Percentiles rank a stretch among this genome's conserved stretches.
These are phyloP conservation scores for Scelioninae gen. 1 DNA, from an alignment of 2,888 invertebrate genomes.

Conservation along the genomic window DNA sequence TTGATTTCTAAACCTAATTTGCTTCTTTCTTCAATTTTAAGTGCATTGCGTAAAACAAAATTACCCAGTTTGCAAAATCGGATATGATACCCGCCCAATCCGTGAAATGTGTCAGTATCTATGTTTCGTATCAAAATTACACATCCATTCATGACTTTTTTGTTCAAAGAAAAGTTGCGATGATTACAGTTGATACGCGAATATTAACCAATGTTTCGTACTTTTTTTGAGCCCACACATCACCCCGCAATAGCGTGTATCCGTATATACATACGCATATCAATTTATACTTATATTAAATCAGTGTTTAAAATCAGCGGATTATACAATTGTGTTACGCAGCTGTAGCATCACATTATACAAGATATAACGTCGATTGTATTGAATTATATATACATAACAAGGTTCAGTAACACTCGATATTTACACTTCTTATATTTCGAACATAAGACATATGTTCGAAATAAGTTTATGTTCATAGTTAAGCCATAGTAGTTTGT, in stretches of 20 bases:
- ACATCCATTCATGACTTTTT: slow-evolving; percentile 53
- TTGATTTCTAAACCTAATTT: slow-evolving; percentile 18
- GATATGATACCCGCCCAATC: slow-evolving; percentile 23
- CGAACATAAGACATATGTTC: no score
- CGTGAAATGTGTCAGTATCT: slow-evolving; percentile 52
- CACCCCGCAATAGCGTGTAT: background rate
- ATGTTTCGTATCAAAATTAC: slow-evolving; percentile 50
- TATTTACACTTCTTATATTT: no score
- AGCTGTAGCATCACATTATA: slow-evolving; percentile 52
- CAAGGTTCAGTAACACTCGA: background rate
- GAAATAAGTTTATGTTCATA: no score
- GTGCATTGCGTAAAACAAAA: slow-evolving; percentile 29
- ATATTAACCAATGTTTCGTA: slow-evolving; percentile 62
- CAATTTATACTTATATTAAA: slow-evolving; percentile 44
- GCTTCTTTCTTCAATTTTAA: slow-evolving; percentile 6
- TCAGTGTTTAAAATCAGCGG: slow-evolving; percentile 58
- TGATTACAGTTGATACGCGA: slow-evolving; percentile 39
- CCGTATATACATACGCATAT: background rate
- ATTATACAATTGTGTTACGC: slow-evolving; percentile 55
- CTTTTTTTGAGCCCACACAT: slow-evolving; percentile 40
- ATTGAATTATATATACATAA: slow-evolving; percentile 38
- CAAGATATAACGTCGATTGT: slow-evolving; percentile 35
- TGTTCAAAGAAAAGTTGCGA: slow-evolving; percentile 37
- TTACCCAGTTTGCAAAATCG: slow-evolving; percentile 47
- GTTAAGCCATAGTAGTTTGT: no score